Percentiles rank a stretch among this genome's conserved stretches.
phyloP scores from a whole-genome alignment of 2,113 vertebrate genomes.

The Pelusios castaneus region DNA sequence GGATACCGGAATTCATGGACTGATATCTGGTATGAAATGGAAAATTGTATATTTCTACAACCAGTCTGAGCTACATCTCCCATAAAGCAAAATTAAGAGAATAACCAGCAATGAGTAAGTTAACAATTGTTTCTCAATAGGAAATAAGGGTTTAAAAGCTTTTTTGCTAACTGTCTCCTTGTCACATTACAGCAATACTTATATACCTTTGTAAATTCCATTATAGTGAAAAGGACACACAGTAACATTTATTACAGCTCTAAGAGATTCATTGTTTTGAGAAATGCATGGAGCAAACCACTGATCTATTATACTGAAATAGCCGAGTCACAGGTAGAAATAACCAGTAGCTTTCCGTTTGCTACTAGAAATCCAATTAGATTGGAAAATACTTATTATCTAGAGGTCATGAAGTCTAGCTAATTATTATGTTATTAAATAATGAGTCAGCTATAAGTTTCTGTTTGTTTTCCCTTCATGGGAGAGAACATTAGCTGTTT shows the following conservation, averaged over 20 bases:
- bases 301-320: constrained; percentile 24
- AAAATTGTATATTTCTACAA: neutral
- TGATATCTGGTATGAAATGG: neutral
- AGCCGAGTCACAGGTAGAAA: constrained; percentile 31
- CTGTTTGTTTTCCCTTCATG: constrained; percentile 21
- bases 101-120: neutral
- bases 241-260: constrained; percentile 39
- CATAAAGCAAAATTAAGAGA: neutral
- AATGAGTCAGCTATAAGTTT: constrained; percentile 24
- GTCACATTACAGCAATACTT: neutral
- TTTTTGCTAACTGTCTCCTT: neutral
- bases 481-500: neutral
- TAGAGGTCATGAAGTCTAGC: constrained; percentile 12
- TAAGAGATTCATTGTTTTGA: constrained; percentile 25
- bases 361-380: constrained; percentile 10
- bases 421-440: constrained; percentile 54
- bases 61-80: neutral
- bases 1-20: neutral
- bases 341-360: constrained; percentile 36
- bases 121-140: neutral
- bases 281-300: constrained; percentile 39
- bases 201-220: neutral
- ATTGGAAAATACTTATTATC: constrained; percentile 43
- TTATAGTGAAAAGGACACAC: neutral
- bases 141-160: constrained; percentile 11